Conservation (phyloP, 2,797 vertebrate species). For the Danio aesculapii region DNA sequence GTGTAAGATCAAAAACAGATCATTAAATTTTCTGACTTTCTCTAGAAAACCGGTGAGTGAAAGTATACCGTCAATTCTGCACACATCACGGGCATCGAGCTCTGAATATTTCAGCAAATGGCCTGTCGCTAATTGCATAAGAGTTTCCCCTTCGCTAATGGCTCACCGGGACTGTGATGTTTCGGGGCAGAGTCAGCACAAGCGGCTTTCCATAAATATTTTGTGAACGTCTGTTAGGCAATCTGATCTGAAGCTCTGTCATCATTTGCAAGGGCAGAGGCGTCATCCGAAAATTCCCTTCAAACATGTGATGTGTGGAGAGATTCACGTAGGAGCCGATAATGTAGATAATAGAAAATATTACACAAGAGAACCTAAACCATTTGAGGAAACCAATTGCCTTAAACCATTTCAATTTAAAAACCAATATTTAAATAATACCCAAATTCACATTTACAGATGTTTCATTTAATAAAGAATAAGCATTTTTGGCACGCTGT, state of each 20-base stretch:
- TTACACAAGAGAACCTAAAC: too few species aligned
- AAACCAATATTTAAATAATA: too few species aligned
- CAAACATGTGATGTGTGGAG: not conserved
- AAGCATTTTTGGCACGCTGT: too few species aligned
- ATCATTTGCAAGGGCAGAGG: not conserved
- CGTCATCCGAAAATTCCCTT: conserved; percentile 2
- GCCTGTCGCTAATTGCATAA: conserved; percentile 32
- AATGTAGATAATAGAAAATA: too few species aligned
- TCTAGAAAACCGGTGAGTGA: conserved; percentile 18
- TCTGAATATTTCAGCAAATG: conserved; percentile 50
- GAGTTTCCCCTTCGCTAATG: conserved; percentile 49
- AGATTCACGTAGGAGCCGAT: not conserved
- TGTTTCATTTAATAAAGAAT: too few species aligned
- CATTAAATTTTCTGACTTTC: conserved; percentile 21
- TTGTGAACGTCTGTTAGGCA: conserved; percentile 10
- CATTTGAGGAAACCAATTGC: too few species aligned
- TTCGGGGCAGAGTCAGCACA: conserved; percentile 16
- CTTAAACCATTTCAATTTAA: too few species aligned
- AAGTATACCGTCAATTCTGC: not conserved
- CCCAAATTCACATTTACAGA: too few species aligned
- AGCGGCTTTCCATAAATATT: conserved; percentile 40
- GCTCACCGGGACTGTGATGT: conserved; percentile 26
- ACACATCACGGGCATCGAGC: conserved; percentile 11
- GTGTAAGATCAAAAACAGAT: conserved; percentile 28
- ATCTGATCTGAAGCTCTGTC: conserved; percentile 9